A percentile compares a stretch with the other conserved stretches of the same genome.
phyloP scores from a whole-genome alignment of 2,113 vertebrate species.

The Eurypyga helias region DNA sequence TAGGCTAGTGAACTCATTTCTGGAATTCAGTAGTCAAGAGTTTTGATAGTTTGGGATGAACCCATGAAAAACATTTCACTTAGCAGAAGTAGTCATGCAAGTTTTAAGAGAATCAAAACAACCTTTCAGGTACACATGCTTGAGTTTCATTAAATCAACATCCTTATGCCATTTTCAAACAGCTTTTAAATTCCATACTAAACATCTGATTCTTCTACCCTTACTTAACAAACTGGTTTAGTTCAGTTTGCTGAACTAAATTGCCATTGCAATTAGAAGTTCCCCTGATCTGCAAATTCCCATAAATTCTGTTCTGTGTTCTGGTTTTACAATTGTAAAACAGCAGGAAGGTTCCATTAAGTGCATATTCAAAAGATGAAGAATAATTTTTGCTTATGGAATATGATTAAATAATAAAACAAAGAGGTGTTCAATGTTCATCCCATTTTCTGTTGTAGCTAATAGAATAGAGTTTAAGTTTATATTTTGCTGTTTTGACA shows the following conservation, averaged over 20 bases:
- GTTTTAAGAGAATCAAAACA: background rate
- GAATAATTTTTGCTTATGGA: background rate
- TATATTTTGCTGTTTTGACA: background rate
- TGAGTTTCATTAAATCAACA: background rate
- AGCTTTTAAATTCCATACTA: background rate
- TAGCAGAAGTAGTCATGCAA: background rate
- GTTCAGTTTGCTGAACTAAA: conserved; percentile 3
- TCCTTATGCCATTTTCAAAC: background rate
- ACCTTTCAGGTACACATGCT: background rate
- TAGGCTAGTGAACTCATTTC: background rate
- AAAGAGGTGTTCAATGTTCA: background rate
- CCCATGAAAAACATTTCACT: background rate
- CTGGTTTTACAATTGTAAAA: background rate
- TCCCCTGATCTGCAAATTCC: background rate
- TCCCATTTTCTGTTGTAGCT: background rate
- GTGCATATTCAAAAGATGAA: background rate
- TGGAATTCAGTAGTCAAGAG: background rate
- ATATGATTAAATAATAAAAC: background rate
- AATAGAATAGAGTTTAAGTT: background rate
- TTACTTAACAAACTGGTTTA: background rate
- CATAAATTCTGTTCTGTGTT: background rate
- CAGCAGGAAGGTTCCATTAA: background rate
- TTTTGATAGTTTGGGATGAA: background rate
- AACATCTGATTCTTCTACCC: background rate
- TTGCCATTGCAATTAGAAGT: background rate